Percentiles rank a stretch among this genome's conserved stretches.
Evolutionary conservation across 2,888 invertebrate genomes (phyloP).

Genomic region (Balanococcus diminutus): DNA sequence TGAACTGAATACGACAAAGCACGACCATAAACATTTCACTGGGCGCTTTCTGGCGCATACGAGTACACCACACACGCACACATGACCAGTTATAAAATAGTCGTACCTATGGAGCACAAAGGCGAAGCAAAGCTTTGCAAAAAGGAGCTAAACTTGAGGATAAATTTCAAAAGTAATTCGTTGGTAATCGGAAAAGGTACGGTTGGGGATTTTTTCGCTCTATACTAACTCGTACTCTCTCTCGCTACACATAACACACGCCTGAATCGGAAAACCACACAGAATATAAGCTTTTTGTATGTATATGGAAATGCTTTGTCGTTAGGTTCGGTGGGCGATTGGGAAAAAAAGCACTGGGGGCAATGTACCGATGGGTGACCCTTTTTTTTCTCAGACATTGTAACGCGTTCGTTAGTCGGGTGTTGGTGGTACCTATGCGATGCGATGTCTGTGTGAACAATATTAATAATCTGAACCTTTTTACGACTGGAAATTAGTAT

Average conservation of each 20-base stretch:
- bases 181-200: background rate
- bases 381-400: background rate
- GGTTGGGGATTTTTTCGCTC: background rate
- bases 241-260: background rate
- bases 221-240: background rate
- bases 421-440: background rate
- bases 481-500: background rate
- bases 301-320: background rate
- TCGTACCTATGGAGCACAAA: background rate
- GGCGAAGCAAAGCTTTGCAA: background rate
- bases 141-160: conserved; percentile 2
- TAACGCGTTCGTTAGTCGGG: no score
- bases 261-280: background rate
- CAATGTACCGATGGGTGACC: no score
- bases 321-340: background rate
- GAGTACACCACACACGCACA: background rate
- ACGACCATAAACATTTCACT: background rate
- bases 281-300: background rate
- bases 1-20: background rate
- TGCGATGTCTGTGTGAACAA: background rate
- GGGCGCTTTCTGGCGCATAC: background rate
- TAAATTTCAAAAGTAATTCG: conserved; percentile 17
- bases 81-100: background rate
- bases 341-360: background rate
- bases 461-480: conserved; percentile 17